Evolutionary conservation across 2,888 invertebrate species (phyloP).

Genomic region (Melanchra persicariae): DNA sequence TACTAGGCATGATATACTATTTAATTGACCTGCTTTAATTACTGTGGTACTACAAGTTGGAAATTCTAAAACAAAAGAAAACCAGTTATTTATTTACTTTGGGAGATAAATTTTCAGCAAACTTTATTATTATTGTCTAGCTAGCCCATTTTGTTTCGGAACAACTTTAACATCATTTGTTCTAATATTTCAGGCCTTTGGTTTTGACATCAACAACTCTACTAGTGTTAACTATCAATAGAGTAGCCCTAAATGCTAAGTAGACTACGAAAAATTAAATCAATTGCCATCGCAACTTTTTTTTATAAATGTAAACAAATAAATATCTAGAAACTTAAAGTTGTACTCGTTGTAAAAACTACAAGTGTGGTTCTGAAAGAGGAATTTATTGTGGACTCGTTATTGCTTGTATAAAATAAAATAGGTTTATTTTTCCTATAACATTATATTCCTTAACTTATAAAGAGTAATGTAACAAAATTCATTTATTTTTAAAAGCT

Average conservation of each 20-base stretch:
- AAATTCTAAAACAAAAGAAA: background rate
- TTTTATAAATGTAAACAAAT: too few species aligned
- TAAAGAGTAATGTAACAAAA: too few species aligned
- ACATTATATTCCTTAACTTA: too few species aligned
- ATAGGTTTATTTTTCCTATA: too few species aligned
- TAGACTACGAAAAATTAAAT: background rate
- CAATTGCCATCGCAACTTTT: too few species aligned
- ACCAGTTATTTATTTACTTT: background rate
- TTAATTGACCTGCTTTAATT: background rate
- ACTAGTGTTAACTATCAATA: background rate
- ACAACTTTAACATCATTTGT: constrained; percentile 23
- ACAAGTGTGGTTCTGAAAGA: background rate
- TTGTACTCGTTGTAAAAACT: background rate
- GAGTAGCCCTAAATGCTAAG: background rate
- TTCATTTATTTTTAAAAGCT: too few species aligned
- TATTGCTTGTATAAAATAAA: too few species aligned
- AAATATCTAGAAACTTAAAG: too few species aligned
- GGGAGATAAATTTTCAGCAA: background rate
- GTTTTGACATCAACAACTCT: constrained; percentile 7
- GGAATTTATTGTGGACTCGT: background rate
- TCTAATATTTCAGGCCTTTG: constrained; percentile 5
- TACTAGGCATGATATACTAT: background rate
- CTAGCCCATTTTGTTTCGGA: background rate
- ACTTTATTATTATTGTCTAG: constrained; percentile 7
- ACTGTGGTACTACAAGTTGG: background rate